Base-by-base conservation (phyloP, 2,113 vertebrate species). In the Sebastes fasciatus region DNA sequence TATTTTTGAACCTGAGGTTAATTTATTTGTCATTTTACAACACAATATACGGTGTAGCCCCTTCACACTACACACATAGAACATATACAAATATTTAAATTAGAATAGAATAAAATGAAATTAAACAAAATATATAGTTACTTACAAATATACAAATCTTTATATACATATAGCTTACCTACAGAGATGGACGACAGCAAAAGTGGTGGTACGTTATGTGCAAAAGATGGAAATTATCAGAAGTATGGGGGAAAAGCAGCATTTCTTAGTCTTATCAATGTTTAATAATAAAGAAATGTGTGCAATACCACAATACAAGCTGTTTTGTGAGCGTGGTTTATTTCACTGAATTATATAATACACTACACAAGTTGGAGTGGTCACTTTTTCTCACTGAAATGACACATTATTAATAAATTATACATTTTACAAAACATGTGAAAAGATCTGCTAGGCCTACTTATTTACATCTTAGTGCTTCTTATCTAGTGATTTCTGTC, bases 391-490 rank as follows among this genome's bases (percentile, higher is more conserved):
- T n/a, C 57, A 77, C 21, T 78, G 19, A 73, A 70, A 80, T 71
- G 1, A 74, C 21, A 66, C 43, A 79, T 43, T 48, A 40, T 70
- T 21, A 62, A 77, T 66, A 66, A 72, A 40, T 80, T 80, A 77
- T 19, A 72, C 52, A 77, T 78, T 63, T 77, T 23, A 55, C 45
- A 75, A 68, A 85, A 75, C 16, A 80, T 23, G 12, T 70, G 16
- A 65, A 75, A 72, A 4, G 66, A 62, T 49, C 26, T 40, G 4
- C 1, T 46, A n/a, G 19, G 54, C 55, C 8, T 10, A 43, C 2
- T 72, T 79, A 87, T 84, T 79, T 69, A 85, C 85, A 89, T 5
- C 16, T 42, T 62, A 77, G 70, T 76, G 61, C 66, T 67, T 77
- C 11, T 57, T 72, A 62, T 58, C 14, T 8, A 76, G 19, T 42